phyloP scores from a whole-genome alignment of 2,888 invertebrate species.

The Prenolepis imparis region DNA sequence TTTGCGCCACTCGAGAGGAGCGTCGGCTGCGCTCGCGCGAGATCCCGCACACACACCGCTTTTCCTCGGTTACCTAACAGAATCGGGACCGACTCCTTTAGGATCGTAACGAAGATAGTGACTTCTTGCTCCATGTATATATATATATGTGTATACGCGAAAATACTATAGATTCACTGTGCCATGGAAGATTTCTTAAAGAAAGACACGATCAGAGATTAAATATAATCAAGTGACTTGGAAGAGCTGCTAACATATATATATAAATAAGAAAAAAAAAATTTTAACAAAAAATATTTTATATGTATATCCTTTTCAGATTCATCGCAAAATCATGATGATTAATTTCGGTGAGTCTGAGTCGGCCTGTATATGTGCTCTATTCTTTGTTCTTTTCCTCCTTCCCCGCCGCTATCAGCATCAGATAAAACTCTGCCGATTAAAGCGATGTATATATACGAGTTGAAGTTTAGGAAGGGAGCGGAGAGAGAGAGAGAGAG shows the following conservation, averaged over 20 bases:
- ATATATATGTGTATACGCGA: neutral
- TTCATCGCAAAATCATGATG: neutral
- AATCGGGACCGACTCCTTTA: slow-evolving; percentile 49
- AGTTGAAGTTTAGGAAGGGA: neutral
- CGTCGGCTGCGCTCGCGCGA: slow-evolving; percentile 26
- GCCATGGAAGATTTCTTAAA: neutral
- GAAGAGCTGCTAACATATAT: neutral
- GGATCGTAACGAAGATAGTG: slow-evolving; percentile 53
- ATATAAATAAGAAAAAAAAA: neutral
- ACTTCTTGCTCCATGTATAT: slow-evolving; percentile 17
- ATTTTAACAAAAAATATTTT: neutral
- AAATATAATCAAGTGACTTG: neutral
- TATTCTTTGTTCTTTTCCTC: neutral
- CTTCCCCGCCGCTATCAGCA: neutral
- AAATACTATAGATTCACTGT: neutral
- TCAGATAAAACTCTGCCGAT: neutral
- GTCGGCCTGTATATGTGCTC: neutral
- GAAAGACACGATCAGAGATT: neutral
- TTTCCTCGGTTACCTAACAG: slow-evolving; percentile 47
- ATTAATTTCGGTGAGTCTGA: neutral
- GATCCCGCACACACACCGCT: slow-evolving; percentile 20
- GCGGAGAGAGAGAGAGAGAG: too few relatives aligned
- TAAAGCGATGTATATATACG: neutral
- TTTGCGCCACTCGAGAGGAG: slow-evolving; percentile 60
- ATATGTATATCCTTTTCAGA: neutral